Percentiles rank a stretch among this genome's conserved stretches.
Conservation (phyloP, 2,113 vertebrate genomes). For the Dromiciops gliroides region DNA sequence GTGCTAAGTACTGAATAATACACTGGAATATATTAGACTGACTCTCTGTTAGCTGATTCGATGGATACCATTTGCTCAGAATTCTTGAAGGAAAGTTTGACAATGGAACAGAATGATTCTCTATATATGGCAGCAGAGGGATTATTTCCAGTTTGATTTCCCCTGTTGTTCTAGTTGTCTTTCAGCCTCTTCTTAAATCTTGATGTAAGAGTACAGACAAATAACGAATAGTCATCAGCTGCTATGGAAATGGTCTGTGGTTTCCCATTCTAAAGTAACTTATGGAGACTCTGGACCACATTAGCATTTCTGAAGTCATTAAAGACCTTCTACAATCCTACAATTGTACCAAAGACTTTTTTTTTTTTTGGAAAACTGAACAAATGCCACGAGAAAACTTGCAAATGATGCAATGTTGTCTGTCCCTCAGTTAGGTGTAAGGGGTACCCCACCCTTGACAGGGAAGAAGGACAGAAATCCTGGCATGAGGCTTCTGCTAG, state of each 20-base stretch:
- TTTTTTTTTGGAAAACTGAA: neutral
- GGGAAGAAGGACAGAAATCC: neutral
- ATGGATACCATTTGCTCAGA: too few species aligned
- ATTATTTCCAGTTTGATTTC: too few species aligned
- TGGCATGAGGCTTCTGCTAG: neutral
- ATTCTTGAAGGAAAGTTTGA: too few species aligned
- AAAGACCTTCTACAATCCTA: neutral
- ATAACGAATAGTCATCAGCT: neutral
- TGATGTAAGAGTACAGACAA: neutral
- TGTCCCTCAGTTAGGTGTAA: neutral
- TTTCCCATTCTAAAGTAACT: neutral
- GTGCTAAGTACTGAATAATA: too few species aligned
- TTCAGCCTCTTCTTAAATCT: neutral
- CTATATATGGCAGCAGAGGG: too few species aligned
- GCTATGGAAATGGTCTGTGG: neutral
- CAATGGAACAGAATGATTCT: too few species aligned
- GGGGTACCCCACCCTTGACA: neutral
- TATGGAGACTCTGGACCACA: neutral
- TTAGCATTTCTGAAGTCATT: neutral
- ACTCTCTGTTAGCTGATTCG: too few species aligned
- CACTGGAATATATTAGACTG: too few species aligned
- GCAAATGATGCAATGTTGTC: neutral
- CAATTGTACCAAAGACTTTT: neutral
- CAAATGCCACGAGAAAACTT: neutral
- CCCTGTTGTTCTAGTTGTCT: neutral